phyloP scores from a whole-genome alignment of 2,888 invertebrate genomes.

The Petrophora chlorosata region DNA sequence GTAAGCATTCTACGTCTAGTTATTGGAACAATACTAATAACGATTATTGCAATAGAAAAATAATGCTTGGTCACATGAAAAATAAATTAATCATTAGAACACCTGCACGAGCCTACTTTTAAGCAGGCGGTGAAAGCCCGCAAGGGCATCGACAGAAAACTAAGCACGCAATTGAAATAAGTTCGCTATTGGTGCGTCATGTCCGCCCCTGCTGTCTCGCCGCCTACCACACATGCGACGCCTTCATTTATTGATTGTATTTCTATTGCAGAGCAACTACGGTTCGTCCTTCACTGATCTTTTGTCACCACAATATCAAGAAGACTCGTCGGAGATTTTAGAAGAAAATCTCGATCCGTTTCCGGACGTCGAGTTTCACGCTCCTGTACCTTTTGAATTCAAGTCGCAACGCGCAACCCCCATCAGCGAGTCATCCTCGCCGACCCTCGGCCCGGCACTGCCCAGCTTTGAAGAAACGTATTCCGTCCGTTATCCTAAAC shows the following conservation, averaged over 20 bases:
- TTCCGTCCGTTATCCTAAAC: constrained; percentile 88
- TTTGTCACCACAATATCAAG: constrained; percentile 89
- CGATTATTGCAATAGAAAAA: not conserved
- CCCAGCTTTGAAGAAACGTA: constrained; percentile 96
- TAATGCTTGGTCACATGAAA: constrained; percentile 10
- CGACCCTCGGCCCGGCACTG: constrained; percentile 84
- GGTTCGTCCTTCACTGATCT: constrained; percentile 91
- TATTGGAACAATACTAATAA: no score
- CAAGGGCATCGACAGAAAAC: constrained; percentile 30
- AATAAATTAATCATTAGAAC: constrained; percentile 46
- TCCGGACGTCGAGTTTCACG: constrained; percentile 86
- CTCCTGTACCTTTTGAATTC: constrained; percentile 69
- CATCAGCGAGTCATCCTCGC: constrained; percentile 74
- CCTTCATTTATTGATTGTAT: constrained; percentile 71
- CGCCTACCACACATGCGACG: constrained; percentile 72
- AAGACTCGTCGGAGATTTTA: constrained; percentile 87
- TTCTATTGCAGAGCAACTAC: constrained; percentile 88
- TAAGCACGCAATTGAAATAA: constrained; percentile 44
- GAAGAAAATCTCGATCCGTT: constrained; percentile 90
- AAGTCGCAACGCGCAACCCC: constrained; percentile 73
- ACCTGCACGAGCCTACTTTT: constrained; percentile 49
- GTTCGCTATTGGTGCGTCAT: constrained; percentile 65
- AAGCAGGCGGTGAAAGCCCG: constrained; percentile 41
- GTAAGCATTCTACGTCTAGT: constrained; percentile 85
- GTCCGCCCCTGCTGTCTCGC: constrained; percentile 65